Conservation (phyloP, 2,113 vertebrate species). For the Malurus alboscapulatus region DNA sequence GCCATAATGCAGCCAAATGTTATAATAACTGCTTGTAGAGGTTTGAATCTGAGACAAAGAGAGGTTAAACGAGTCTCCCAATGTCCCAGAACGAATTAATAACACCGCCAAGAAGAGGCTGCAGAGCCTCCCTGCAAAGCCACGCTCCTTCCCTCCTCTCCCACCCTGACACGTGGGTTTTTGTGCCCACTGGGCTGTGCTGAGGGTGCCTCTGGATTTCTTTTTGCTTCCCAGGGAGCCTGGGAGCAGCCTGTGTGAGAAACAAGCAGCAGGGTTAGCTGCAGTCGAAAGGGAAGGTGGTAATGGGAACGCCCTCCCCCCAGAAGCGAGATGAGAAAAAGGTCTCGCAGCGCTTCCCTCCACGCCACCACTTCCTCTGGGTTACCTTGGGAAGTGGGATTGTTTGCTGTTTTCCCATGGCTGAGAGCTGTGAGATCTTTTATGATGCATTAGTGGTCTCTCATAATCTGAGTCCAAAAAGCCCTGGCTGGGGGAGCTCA, state of each 20-base stretch:
- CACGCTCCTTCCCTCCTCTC: neutral
- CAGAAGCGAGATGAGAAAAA: neutral
- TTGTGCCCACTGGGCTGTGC: neutral
- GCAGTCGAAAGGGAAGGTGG: neutral
- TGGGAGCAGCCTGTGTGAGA: neutral
- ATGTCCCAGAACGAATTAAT: constrained; percentile 59
- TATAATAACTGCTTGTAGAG: constrained; percentile 62
- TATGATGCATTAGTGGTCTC: neutral
- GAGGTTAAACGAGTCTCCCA: constrained; percentile 63
- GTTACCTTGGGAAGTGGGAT: constrained; percentile 25
- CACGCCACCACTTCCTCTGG: constrained; percentile 14
- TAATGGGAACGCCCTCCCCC: neutral
- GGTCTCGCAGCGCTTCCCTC: neutral
- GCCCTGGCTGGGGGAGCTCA: neutral
- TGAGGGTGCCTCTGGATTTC: neutral
- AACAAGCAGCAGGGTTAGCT: neutral
- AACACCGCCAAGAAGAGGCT: constrained; percentile 19
- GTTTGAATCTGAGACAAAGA: constrained; percentile 66
- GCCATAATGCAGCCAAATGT: constrained; percentile 56
- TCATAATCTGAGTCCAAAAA: neutral
- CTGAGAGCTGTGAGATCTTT: neutral
- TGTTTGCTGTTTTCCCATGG: constrained; percentile 37
- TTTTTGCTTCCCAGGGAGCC: neutral
- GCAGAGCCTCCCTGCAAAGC: neutral
- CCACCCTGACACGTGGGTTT: neutral